These are phyloP conservation scores for Lagodon rhomboides DNA, from an alignment of 2,797 vertebrate species.

Conservation along the genomic window DNA sequence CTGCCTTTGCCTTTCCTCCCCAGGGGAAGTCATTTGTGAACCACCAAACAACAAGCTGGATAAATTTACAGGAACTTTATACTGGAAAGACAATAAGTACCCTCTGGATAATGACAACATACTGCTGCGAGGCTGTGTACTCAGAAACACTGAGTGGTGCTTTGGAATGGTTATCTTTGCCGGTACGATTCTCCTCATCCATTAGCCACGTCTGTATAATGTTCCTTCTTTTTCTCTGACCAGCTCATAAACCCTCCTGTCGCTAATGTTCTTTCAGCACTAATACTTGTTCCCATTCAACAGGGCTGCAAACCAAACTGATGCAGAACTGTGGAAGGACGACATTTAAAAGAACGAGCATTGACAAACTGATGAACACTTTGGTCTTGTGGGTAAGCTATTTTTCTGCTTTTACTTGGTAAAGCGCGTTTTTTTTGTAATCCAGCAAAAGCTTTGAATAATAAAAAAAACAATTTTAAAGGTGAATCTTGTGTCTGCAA, in stretches of 20 bases:
- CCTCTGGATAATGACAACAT: conserved; percentile 88
- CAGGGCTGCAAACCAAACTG: conserved; percentile 90
- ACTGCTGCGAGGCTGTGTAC: conserved; percentile 88
- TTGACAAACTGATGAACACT: conserved; percentile 92
- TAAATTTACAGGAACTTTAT: conserved; percentile 87
- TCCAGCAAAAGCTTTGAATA: not conserved
- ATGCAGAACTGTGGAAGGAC: conserved; percentile 93
- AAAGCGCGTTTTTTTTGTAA: not conserved
- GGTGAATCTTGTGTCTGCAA: not conserved
- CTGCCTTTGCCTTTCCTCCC: not conserved
- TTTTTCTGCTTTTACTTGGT: not conserved
- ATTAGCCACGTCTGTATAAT: not conserved
- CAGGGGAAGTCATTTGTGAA: conserved; percentile 90
- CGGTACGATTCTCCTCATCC: conserved; percentile 74
- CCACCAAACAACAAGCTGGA: conserved; percentile 91
- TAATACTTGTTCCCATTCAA: not conserved
- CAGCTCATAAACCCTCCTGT: not conserved
- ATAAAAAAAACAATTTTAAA: too few relatives aligned
- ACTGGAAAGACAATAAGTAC: conserved; percentile 86
- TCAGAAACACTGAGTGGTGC: conserved; percentile 92
- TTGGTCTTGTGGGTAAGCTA: conserved; percentile 91
- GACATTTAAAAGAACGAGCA: conserved; percentile 91
- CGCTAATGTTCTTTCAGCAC: not conserved
- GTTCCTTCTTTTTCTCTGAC: not conserved
- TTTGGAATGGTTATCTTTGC: conserved; percentile 91